Conservation (phyloP, 2,888 invertebrate species). For the Eupelmus urozonus region DNA sequence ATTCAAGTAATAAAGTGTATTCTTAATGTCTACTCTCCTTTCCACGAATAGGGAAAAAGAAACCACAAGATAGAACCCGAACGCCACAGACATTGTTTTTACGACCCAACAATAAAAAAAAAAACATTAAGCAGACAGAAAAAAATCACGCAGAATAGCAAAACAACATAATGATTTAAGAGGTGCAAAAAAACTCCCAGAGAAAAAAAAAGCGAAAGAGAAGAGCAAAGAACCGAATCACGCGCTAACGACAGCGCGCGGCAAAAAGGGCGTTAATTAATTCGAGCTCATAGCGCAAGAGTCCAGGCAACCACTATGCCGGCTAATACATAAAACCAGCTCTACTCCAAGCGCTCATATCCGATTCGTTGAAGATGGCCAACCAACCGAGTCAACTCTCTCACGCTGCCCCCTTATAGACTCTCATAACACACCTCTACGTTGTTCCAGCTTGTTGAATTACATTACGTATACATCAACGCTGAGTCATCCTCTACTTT, state of each 20-base stretch:
- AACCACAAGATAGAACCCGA: neutral
- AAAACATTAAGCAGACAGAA: neutral
- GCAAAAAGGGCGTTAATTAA: constrained; percentile 54
- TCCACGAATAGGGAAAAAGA: neutral
- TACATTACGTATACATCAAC: too few species aligned
- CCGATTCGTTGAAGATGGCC: constrained; percentile 58
- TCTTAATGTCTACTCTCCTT: too few species aligned
- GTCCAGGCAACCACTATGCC: constrained; percentile 46
- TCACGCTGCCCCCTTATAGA: neutral
- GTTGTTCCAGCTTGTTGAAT: too few species aligned
- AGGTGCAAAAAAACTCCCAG: constrained; percentile 35
- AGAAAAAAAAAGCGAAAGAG: neutral
- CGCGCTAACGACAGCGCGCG: constrained; percentile 14
- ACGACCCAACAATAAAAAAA: neutral
- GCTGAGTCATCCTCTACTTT: constrained; percentile 40
- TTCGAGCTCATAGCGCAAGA: too few species aligned
- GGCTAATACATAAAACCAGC: constrained; percentile 35
- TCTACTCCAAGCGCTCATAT: constrained; percentile 40
- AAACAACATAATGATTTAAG: constrained; percentile 43
- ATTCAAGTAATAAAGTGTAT: too few species aligned
- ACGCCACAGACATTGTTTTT: neutral
- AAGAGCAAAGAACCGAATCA: constrained; percentile 7
- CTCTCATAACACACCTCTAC: too few species aligned
- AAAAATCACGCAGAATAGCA: constrained; percentile 4
- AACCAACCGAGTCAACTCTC: constrained; percentile 54